Conservation (phyloP, 2,113 vertebrate species). For the Turdus rufiventris region DNA sequence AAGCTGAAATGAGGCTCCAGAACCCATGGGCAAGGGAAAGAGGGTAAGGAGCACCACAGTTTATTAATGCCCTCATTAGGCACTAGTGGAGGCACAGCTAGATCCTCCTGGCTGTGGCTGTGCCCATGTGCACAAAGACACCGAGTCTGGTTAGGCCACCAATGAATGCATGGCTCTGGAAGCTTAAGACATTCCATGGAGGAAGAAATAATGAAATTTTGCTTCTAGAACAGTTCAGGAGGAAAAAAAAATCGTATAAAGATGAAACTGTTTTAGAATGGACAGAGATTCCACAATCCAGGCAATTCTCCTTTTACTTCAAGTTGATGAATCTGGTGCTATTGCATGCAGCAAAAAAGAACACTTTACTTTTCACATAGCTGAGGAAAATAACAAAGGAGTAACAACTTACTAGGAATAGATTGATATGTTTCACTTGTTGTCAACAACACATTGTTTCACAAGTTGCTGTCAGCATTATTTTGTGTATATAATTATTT, state of each 20-base stretch:
- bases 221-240: not conserved
- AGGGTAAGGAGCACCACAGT: not conserved
- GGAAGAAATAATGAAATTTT: not conserved
- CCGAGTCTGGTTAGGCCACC: fast-evolving
- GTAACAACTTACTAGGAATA: not conserved
- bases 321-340: not conserved
- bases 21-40: not conserved
- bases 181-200: not conserved
- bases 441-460: not conserved
- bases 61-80: not conserved
- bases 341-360: not conserved
- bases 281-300: not conserved
- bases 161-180: not conserved
- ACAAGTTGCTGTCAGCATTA: not conserved
- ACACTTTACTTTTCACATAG: not conserved
- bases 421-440: not conserved
- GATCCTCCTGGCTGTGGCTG: not conserved
- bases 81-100: not conserved
- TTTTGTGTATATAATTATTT: not conserved
- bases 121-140: not conserved
- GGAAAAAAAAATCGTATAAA: not conserved
- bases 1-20: not conserved
- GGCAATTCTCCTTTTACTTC: not conserved
- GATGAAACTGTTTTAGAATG: not conserved
- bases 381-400: not conserved